Conservation (phyloP, 2,797 vertebrate species). For the Amniataba percoides region DNA sequence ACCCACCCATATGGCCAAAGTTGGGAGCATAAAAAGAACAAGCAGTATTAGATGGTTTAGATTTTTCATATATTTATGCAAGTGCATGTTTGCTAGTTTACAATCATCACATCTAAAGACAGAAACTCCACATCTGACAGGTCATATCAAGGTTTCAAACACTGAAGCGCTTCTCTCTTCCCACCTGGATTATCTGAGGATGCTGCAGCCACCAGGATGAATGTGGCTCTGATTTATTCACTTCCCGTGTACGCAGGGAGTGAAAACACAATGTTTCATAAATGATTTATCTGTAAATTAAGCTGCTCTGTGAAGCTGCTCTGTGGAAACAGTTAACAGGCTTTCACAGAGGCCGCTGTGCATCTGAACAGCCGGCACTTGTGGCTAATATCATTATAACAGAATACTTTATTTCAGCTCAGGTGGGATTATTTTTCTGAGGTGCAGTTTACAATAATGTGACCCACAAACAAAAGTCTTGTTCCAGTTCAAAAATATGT, state of each 20-base stretch:
- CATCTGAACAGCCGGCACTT: neutral
- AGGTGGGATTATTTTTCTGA: neutral
- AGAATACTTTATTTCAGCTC: neutral
- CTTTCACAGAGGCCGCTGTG: conserved; percentile 22
- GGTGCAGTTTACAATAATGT: neutral
- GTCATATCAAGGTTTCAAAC: conserved; percentile 7
- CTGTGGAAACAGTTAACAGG: conserved; percentile 35
- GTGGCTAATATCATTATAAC: neutral
- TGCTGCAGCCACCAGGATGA: conserved; percentile 24
- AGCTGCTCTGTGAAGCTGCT: conserved; percentile 41
- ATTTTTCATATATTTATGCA: conserved; percentile 37
- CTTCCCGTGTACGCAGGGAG: conserved; percentile 40
- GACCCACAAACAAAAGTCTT: neutral
- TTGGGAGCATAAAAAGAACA: conserved; percentile 74
- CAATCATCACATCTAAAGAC: neutral
- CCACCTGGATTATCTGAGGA: conserved; percentile 20
- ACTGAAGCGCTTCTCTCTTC: neutral
- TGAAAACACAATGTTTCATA: conserved; percentile 65
- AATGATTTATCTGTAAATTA: conserved; percentile 68
- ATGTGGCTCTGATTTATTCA: conserved; percentile 50
- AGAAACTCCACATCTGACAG: conserved; percentile 5
- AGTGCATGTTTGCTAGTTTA: conserved; percentile 4
- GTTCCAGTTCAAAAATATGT: neutral
- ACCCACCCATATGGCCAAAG: conserved; percentile 71
- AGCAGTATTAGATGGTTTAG: conserved; percentile 50